These are phyloP conservation scores for Callorhinus ursinus DNA, from an alignment of 2,113 vertebrate species.

Conservation along the genomic window DNA sequence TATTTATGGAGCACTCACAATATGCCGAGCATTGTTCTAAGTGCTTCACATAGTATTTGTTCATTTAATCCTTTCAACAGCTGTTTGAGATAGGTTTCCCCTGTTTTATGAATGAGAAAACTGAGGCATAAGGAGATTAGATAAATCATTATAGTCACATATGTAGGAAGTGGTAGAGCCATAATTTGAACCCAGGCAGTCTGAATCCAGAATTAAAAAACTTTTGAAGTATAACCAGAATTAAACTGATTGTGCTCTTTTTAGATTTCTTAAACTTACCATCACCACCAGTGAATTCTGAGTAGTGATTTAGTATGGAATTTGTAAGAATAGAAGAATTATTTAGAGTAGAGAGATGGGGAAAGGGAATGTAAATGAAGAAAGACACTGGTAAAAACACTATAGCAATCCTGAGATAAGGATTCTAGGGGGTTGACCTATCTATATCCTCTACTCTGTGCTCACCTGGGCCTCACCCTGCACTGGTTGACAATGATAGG, in stretches of 20 bases:
- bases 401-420: background rate
- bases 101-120: background rate
- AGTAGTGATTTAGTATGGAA: background rate
- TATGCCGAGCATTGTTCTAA: background rate
- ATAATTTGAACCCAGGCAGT: background rate
- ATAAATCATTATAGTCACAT: background rate
- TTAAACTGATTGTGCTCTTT: background rate
- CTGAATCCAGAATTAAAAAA: background rate
- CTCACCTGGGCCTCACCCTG: background rate
- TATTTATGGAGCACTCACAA: background rate
- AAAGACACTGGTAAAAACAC: background rate
- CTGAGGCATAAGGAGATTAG: background rate
- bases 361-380: background rate
- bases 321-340: background rate
- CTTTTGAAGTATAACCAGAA: background rate
- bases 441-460: background rate
- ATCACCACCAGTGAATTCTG: background rate
- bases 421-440: background rate
- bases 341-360: background rate
- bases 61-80: background rate
- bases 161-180: background rate
- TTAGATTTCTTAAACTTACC: background rate
- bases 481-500: background rate
- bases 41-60: background rate
- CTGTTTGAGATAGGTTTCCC: background rate